Conservation (phyloP, 2,797 vertebrate genomes). For the Characodon lateralis region DNA sequence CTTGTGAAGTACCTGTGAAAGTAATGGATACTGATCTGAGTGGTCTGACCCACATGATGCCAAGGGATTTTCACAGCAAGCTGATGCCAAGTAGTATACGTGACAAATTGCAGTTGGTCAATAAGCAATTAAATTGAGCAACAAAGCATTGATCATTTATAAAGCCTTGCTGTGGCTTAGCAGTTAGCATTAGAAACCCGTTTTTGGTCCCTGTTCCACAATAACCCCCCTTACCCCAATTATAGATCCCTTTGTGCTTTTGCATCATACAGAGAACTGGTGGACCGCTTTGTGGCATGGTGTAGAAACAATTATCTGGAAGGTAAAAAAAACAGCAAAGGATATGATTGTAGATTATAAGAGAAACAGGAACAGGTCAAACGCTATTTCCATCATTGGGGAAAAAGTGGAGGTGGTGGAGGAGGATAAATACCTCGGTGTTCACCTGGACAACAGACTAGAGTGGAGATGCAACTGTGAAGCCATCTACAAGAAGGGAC, state of each 20-base stretch:
- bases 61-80: constrained; percentile 23
- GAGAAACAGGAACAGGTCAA: too few species aligned
- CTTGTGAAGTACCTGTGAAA: constrained; percentile 12
- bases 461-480: too few species aligned
- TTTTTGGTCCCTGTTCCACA: background rate
- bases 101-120: constrained; percentile 34
- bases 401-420: too few species aligned
- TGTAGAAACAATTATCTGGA: too few species aligned
- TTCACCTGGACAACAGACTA: too few species aligned
- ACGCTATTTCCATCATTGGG: too few species aligned
- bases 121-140: constrained; percentile 36
- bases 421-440: too few species aligned
- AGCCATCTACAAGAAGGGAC: too few species aligned
- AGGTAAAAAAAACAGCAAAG: too few species aligned
- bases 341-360: too few species aligned
- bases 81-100: background rate
- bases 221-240: background rate
- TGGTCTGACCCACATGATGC: constrained; percentile 25
- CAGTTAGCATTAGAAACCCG: background rate
- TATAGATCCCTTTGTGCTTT: background rate
- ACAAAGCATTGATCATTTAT: background rate
- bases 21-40: background rate
- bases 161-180: background rate
- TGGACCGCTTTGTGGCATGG: too few species aligned
- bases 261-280: background rate